Evolutionary conservation across 1,140 invertebrate genomes (phyloP).

Genomic region (Cydia amplana): DNA sequence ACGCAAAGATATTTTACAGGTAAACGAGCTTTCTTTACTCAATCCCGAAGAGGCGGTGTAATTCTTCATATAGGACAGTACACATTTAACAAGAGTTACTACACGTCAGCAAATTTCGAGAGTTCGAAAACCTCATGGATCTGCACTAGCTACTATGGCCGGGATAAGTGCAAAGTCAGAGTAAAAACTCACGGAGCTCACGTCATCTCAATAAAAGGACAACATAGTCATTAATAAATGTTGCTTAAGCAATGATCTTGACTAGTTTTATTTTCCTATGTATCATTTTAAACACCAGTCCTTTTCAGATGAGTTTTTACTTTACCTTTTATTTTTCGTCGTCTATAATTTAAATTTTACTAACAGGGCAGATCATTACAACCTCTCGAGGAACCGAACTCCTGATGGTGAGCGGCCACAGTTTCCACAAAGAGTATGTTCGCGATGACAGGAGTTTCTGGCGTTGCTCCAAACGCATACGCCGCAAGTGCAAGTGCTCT

Average conservation of each 20-base stretch:
- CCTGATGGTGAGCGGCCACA: constrained; percentile 49
- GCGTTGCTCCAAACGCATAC: constrained; percentile 56
- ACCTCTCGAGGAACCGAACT: constrained; percentile 60
- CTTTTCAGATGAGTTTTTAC: background rate
- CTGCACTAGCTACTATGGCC: constrained; percentile 46
- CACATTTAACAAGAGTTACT: constrained; percentile 44
- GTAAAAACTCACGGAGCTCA: constrained; percentile 38
- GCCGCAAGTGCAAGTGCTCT: constrained; percentile 53
- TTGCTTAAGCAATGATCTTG: background rate
- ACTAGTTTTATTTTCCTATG: background rate
- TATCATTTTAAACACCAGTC: background rate
- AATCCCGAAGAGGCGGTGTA: constrained; percentile 46
- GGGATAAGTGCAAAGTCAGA: constrained; percentile 46
- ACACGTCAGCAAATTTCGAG: constrained; percentile 4
- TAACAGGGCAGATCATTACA: constrained; percentile 47
- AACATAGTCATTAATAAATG: constrained; percentile 43
- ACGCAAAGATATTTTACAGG: constrained; percentile 7
- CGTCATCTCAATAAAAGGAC: constrained; percentile 37
- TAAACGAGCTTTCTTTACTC: constrained; percentile 38
- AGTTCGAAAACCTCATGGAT: constrained; percentile 39
- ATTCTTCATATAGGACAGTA: constrained; percentile 44
- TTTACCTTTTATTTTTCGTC: background rate
- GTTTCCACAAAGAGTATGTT: constrained; percentile 62
- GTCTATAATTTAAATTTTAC: background rate
- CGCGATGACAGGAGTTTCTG: constrained; percentile 57